Evolutionary conservation across 2,797 vertebrate genomes (phyloP).

Genomic region (Nothura maculosa): DNA sequence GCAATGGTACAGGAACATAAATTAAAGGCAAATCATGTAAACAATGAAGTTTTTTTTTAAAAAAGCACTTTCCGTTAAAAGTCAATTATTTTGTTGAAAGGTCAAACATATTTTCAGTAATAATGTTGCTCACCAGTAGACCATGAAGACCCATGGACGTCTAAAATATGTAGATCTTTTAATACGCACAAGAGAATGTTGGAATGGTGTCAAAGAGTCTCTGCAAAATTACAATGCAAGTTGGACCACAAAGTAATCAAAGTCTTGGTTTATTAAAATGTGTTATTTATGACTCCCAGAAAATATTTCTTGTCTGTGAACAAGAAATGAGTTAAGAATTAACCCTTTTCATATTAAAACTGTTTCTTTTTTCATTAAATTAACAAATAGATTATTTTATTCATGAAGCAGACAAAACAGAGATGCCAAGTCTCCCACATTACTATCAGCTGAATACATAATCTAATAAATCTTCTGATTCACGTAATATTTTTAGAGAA

Average conservation of each 20-base stretch:
- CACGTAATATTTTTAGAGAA: background rate
- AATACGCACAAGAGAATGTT: conserved; percentile 55
- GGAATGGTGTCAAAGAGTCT: conserved; percentile 74
- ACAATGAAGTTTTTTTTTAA: conserved; percentile 62
- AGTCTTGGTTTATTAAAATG: conserved; percentile 77
- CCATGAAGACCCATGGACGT: conserved; percentile 71
- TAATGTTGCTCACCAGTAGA: conserved; percentile 73
- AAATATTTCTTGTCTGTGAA: conserved; percentile 73
- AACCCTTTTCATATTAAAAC: conserved; percentile 73
- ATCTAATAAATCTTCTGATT: conserved; percentile 49
- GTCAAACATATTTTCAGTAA: conserved; percentile 66
- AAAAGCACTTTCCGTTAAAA: conserved; percentile 64
- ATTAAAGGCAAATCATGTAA: conserved; percentile 70
- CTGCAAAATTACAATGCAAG: conserved; percentile 70
- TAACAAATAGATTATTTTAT: conserved; percentile 35
- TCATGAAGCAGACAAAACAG: conserved; percentile 39
- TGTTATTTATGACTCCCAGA: conserved; percentile 80
- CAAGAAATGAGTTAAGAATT: conserved; percentile 74
- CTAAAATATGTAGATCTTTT: conserved; percentile 70
- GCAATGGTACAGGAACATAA: conserved; percentile 16
- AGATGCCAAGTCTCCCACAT: conserved; percentile 42
- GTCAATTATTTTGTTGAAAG: conserved; percentile 66
- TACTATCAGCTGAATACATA: background rate
- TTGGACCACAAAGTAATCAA: conserved; percentile 76
- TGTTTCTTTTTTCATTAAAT: conserved; percentile 23